Base-by-base conservation (phyloP, 2,888 invertebrate species). In the Drosophila mulleri region DNA sequence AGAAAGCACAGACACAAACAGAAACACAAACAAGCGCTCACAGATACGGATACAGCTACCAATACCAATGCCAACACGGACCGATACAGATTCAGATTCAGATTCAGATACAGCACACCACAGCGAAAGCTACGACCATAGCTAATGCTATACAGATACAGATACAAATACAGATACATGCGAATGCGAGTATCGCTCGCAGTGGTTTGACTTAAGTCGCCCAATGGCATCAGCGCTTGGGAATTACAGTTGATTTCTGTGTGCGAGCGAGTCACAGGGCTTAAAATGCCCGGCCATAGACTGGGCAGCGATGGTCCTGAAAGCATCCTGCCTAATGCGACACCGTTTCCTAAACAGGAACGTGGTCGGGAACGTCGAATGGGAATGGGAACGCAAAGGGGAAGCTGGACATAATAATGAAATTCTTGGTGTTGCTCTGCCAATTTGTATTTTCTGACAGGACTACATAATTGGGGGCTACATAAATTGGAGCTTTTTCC, bases 191-290 rank as follows among this genome's bases (percentile, higher is more conserved):
- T 67, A 76, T 64, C 56, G 56, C 59, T 61, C 56, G 54, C 52
- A 62, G 58, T 72, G 48, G 53, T 37, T 64, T 18, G 41, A 32
- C 23, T 69, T 44, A 61, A 74, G 56, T 60, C 67, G 67, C 58
- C 71, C 57, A 67, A 67, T 57, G 67, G 63, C 75, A 75, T 54
- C 63, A 18, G 26, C 62, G 32, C 23, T 29, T 54, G 64, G 48
- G 64, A 77, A 77, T 77, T 77, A 72, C 72, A 72, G 72, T 63
- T 57, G 12, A n/a, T n/a, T 37, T 16, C 18, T 26, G 39, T 23
- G 53, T 53, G 53, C 53, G 48, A 41, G 50, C 14, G 26, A 54
- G 35, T 26, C 18, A 12, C 26, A 58, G 41, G 20, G 54, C 39
- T 23, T 39, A 26, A 58, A 69, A 76, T 67, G 59, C 66, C 57